phyloP scores from a whole-genome alignment of 35 echinoderm and acorn worm species.

The Lytechinus variegatus region DNA sequence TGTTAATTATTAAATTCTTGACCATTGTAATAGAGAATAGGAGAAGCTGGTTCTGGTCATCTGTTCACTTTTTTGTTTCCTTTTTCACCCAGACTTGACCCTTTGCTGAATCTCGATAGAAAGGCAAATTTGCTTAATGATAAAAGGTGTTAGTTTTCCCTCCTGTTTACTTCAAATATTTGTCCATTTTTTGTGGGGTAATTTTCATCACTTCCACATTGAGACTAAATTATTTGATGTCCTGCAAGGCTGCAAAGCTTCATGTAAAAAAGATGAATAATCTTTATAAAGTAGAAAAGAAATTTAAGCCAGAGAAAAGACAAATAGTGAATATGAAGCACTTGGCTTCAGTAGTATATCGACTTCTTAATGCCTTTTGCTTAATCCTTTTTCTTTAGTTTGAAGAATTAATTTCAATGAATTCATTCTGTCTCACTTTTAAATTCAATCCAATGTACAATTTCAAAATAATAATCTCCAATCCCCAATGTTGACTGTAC shows the following conservation, averaged over 20 bases:
- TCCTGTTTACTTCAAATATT: not conserved
- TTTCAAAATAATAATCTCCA: no score
- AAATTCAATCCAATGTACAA: not conserved
- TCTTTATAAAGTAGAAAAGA: not conserved
- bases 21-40: not conserved
- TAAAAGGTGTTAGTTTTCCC: constrained; percentile 3
- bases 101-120: not conserved
- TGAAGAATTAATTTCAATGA: not conserved
- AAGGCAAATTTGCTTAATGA: not conserved
- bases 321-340: not conserved
- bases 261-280: no score
- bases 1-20: not conserved
- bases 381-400: not conserved
- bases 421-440: not conserved
- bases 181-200: not conserved
- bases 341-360: no score
- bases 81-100: not conserved
- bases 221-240: not conserved
- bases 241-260: not conserved
- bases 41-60: not conserved
- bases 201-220: not conserved
- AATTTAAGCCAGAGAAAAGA: not conserved
- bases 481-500: not conserved
- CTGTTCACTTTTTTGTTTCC: not conserved
- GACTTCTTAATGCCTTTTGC: no score